Conservation (phyloP, 2,888 invertebrate genomes). For the Cheilosia pagana region DNA sequence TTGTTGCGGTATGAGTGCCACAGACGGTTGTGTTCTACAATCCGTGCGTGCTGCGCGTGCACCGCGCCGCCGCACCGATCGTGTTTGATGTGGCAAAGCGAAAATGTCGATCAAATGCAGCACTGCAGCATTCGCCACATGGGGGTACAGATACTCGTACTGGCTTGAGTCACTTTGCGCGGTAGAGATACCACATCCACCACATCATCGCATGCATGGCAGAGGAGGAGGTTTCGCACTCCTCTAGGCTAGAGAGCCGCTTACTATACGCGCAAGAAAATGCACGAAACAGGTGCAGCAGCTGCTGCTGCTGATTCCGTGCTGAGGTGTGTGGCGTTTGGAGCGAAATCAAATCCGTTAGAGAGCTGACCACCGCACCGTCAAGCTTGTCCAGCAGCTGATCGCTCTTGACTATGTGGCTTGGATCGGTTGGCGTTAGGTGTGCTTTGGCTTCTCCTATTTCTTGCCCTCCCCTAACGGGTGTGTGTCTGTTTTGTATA, state of each 20-base stretch:
- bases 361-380: constrained; percentile 55
- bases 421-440: constrained; percentile 40
- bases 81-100: constrained; percentile 71
- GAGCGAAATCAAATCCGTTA: constrained; percentile 68
- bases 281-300: constrained; percentile 69
- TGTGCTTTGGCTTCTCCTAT: background rate
- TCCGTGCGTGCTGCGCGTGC: constrained; percentile 70
- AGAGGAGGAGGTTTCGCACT: constrained; percentile 52
- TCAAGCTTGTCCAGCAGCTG: constrained; percentile 63
- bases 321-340: constrained; percentile 36
- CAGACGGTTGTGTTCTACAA: constrained; percentile 65
- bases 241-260: constrained; percentile 64
- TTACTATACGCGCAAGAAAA: constrained; percentile 63
- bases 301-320: constrained; percentile 50
- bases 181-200: constrained; percentile 1
- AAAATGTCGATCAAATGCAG: constrained; percentile 71
- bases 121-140: constrained; percentile 36
- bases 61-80: constrained; percentile 64
- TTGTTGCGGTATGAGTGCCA: constrained; percentile 49
- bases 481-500: background rate
- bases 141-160: no score
- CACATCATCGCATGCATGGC: constrained; percentile 30
- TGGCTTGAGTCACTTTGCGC: constrained; percentile 32
- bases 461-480: constrained; percentile 21
- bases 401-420: constrained; percentile 33